phyloP scores from a whole-genome alignment of 2,888 invertebrate species.

The Himalopsyche tibetana region DNA sequence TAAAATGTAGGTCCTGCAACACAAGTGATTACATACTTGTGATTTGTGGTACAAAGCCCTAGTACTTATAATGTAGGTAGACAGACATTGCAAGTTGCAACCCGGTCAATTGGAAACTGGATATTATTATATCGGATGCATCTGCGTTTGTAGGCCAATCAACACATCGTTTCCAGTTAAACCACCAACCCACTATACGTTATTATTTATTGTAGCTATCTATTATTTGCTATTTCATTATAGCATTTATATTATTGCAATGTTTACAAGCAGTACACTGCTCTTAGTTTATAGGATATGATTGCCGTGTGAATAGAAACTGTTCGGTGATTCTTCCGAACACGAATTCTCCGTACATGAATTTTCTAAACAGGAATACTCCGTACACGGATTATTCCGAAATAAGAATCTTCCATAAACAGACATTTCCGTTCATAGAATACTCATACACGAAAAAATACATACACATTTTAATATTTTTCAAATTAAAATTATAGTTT shows the following conservation, averaged over 20 bases:
- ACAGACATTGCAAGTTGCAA: slow-evolving; percentile 16
- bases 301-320: background rate
- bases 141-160: slow-evolving; percentile 32
- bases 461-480: too few species aligned
- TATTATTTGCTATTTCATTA: background rate
- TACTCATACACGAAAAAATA: too few species aligned
- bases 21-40: too few species aligned
- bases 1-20: too few species aligned
- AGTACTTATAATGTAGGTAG: background rate
- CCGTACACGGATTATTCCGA: too few species aligned
- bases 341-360: too few species aligned
- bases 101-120: slow-evolving; percentile 37
- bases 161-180: slow-evolving; percentile 12
- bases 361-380: too few species aligned
- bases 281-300: background rate
- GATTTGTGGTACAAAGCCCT: background rate
- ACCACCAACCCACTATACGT: background rate
- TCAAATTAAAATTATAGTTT: too few species aligned
- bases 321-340: too few species aligned
- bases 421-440: too few species aligned
- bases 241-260: background rate
- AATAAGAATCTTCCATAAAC: too few species aligned
- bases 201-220: background rate
- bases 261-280: background rate
- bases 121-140: slow-evolving; percentile 17